These are phyloP conservation scores for Melospiza melodia DNA, from an alignment of 2,113 vertebrate genomes.

Conservation along the genomic window DNA sequence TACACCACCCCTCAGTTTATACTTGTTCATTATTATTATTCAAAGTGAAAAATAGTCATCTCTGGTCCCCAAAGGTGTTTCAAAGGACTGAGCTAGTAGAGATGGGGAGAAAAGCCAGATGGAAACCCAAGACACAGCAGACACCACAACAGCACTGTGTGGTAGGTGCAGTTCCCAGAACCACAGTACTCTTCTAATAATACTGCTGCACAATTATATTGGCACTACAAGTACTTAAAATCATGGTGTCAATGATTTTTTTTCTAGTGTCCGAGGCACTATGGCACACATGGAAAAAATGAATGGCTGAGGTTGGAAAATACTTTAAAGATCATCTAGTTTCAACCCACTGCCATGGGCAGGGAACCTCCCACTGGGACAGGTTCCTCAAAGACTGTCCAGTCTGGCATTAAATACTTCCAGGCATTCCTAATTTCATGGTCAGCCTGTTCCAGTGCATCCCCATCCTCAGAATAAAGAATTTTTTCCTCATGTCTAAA, in stretches of 20 bases:
- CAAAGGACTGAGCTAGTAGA: background rate
- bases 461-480: background rate
- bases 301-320: background rate
- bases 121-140: background rate
- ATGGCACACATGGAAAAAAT: background rate
- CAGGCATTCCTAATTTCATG: background rate
- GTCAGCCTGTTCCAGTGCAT: background rate
- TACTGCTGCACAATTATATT: background rate
- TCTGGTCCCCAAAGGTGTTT: background rate
- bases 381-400: background rate
- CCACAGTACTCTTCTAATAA: background rate
- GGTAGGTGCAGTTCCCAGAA: background rate
- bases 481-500: background rate
- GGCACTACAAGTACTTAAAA: background rate
- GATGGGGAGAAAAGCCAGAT: rapidly evolving
- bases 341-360: background rate
- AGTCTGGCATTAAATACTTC: background rate
- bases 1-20: background rate
- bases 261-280: background rate
- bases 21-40: background rate
- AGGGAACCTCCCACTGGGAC: background rate
- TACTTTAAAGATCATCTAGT: background rate
- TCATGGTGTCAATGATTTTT: background rate
- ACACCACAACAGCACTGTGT: background rate
- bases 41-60: background rate